These are phyloP conservation scores for Branchellion lobata DNA, from an alignment of 2,888 invertebrate genomes.

Conservation along the genomic window DNA sequence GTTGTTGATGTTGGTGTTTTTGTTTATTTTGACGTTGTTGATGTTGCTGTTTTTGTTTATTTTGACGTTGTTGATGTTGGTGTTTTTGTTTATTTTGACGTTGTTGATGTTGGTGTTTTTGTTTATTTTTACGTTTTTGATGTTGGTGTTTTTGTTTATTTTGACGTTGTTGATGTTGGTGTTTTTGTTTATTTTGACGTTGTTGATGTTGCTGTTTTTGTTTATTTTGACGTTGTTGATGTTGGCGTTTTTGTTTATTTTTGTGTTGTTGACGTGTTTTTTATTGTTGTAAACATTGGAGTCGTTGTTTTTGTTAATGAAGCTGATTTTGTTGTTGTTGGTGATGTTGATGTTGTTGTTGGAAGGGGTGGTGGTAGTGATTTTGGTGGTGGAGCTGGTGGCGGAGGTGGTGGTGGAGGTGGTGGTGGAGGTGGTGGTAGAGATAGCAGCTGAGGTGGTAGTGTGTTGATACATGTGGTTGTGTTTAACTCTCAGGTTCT, in stretches of 20 bases:
- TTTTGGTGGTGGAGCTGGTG: no score
- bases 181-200: neutral
- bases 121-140: no score
- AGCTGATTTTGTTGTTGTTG: neutral
- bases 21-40: neutral
- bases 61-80: neutral
- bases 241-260: neutral
- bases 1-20: neutral
- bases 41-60: neutral
- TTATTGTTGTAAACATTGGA: neutral
- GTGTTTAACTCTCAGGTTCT: no score
- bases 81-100: neutral
- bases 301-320: neutral
- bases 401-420: no score
- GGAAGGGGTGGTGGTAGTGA: no score
- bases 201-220: conserved; percentile 7
- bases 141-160: no score
- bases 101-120: neutral
- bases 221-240: neutral
- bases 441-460: no score
- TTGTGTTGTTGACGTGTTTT: neutral
- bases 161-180: no score
- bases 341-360: no score
- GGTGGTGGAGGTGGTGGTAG: no score
- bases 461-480: no score